Percentiles rank a stretch among this genome's conserved stretches.
phyloP scores from a whole-genome alignment of 1,140 invertebrate genomes.

The Heliconius himera region DNA sequence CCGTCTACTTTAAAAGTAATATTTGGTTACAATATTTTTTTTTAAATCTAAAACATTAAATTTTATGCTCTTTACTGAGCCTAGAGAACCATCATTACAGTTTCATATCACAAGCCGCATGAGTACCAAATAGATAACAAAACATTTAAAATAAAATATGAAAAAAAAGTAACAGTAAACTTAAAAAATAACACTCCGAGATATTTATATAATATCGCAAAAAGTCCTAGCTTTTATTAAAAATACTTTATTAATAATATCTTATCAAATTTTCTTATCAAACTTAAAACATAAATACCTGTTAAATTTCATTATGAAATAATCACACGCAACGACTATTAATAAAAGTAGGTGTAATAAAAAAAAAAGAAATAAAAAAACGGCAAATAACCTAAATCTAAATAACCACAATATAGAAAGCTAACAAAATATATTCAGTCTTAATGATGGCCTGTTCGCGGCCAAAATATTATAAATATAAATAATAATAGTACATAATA shows the following conservation, averaged over 20 bases:
- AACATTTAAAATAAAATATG: background rate
- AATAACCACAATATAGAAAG: background rate
- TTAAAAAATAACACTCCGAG: background rate
- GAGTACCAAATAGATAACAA: background rate
- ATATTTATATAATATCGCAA: too few relatives aligned
- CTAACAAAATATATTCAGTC: constrained; percentile 7
- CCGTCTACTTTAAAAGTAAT: background rate
- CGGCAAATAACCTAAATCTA: background rate
- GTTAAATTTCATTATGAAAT: background rate
- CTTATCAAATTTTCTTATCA: too few relatives aligned
- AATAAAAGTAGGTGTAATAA: background rate
- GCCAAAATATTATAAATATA: background rate
- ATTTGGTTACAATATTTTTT: background rate
- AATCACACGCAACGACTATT: background rate
- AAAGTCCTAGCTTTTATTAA: too few relatives aligned
- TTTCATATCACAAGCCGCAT: background rate
- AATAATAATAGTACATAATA: background rate
- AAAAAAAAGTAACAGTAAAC: background rate
- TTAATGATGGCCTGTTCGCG: background rate
- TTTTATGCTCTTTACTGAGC: background rate
- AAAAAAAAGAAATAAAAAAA: background rate
- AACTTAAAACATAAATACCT: background rate
- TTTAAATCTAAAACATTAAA: background rate
- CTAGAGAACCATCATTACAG: background rate
- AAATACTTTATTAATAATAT: too few relatives aligned